phyloP scores from a whole-genome alignment of 2,888 invertebrate genomes.

The Diaperis boleti region DNA sequence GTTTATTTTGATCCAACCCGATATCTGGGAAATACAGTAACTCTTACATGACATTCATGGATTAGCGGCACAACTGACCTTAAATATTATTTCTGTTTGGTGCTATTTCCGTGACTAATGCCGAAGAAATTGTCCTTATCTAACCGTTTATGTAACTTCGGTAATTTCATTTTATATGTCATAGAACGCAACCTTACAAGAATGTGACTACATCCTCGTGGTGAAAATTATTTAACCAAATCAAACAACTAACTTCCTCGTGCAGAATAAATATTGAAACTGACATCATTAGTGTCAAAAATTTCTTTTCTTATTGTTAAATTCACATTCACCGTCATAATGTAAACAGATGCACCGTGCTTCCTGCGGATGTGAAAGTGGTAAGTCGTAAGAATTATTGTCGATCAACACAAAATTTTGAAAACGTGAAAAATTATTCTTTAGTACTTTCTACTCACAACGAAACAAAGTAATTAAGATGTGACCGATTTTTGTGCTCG shows the following conservation, averaged over 20 bases:
- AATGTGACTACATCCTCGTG: conserved; percentile 3
- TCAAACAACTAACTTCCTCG: conserved; percentile 15
- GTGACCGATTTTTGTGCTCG: too few species aligned
- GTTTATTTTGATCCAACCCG: too few species aligned
- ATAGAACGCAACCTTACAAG: conserved; percentile 7
- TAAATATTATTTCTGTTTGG: conserved; percentile 20
- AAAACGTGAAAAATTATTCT: conserved; percentile 15
- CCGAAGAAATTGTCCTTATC: conserved; percentile 33
- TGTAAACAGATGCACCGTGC: too few species aligned
- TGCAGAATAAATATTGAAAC: too few species aligned
- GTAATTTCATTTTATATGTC: conserved; percentile 14
- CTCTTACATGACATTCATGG: too few species aligned
- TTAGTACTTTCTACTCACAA: conserved; percentile 16
- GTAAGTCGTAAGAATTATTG: not conserved
- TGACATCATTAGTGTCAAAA: too few species aligned
- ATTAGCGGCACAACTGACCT: conserved; percentile 8
- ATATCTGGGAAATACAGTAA: too few species aligned
- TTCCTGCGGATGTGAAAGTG: too few species aligned
- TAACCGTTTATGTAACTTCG: conserved; percentile 26
- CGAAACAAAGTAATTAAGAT: too few species aligned
- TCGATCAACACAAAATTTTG: not conserved
- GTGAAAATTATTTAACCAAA: conserved; percentile 7
- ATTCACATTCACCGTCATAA: too few species aligned
- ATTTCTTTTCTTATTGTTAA: too few species aligned
- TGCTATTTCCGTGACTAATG: conserved; percentile 26